Evolutionary conservation across 2,888 invertebrate species (phyloP).

Genomic region (Punctoribates punctum): DNA sequence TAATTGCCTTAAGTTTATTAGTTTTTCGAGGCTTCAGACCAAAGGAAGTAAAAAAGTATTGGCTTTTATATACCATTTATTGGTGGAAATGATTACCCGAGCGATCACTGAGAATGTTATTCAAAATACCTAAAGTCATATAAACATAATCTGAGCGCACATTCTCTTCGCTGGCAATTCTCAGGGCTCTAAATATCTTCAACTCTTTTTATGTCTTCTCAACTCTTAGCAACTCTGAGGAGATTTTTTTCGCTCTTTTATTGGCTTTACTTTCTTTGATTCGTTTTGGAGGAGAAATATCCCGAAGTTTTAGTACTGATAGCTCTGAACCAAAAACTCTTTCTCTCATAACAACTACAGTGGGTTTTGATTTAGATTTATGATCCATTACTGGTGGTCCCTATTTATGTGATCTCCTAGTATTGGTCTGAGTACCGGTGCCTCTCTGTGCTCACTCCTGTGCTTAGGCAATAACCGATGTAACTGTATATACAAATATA

Average conservation of each 20-base stretch:
- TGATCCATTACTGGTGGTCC: conserved; percentile 37
- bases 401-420: conserved; percentile 10
- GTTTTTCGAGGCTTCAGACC: too few species aligned
- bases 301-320: background rate
- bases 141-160: background rate
- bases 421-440: background rate
- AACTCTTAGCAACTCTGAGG: conserved; percentile 26
- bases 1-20: too few species aligned
- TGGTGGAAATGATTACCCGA: background rate
- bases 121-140: background rate
- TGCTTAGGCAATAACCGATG: background rate
- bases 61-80: too few species aligned
- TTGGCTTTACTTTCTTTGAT: conserved; percentile 22
- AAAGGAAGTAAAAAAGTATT: too few species aligned
- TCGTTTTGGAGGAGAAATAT: background rate
- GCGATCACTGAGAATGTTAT: conserved; percentile 2
- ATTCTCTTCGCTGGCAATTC: background rate
- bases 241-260: conserved; percentile 28
- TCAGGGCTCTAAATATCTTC: background rate
- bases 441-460: conserved; percentile 6
- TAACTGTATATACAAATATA: conserved; percentile 10
- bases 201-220: conserved; percentile 7
- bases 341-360: conserved; percentile 5
- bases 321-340: conserved; percentile 3
- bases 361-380: conserved; percentile 35